Evolutionary conservation across 2,888 invertebrate genomes (phyloP), one percentile per base, ranked within the genome.

Genomic region (Tinea trinotella): DNA sequence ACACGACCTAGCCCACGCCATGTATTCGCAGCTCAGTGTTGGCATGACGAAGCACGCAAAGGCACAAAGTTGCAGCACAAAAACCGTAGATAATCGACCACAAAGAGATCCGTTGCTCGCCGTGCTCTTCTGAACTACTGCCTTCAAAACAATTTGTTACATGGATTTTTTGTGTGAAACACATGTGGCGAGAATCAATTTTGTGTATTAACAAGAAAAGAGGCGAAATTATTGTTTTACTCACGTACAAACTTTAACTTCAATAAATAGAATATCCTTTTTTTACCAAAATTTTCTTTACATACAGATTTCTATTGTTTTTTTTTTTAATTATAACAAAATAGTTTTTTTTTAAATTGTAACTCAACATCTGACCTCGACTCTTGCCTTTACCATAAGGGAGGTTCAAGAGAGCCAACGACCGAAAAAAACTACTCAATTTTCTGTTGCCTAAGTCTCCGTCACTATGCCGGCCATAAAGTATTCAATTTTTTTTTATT

Each of bases 31-130:
- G 24, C 50, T 24, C 50, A 3, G 49, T n/a, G 4, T 17, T 15
- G 50, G 50, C 50, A 50, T 50, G 50, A 50, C 50, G 50, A n/a
- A 24, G 50, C 50, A 50, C 50, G 50, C 50, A 50, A 13, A 19
- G 48, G 48, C 20, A 48, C 48, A 48, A 40, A 40, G 40, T 40
- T 40, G 40, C 40, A 59, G 59, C 64, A 80, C 70, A 82, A 83
- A 79, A 83, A 79, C 71, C 77, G 66, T 71, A 65, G 65, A 81
- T 67, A 82, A 84, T 82, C 67, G 65, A 61, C 59, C 70, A 76
- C 74, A 78, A 78, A 67, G 67, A 64, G 63, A 60, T 57, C 61
- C 62, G 53, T 50, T 50, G 50, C 48, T 10, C 18, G 20, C 20
- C 48, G 20, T 20, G 48, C 24, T 50, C 50, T 24, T 24, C 50